Evolutionary conservation across 2,113 vertebrate species (phyloP).

Genomic region (Gnathonemus echidnorhynchus): DNA sequence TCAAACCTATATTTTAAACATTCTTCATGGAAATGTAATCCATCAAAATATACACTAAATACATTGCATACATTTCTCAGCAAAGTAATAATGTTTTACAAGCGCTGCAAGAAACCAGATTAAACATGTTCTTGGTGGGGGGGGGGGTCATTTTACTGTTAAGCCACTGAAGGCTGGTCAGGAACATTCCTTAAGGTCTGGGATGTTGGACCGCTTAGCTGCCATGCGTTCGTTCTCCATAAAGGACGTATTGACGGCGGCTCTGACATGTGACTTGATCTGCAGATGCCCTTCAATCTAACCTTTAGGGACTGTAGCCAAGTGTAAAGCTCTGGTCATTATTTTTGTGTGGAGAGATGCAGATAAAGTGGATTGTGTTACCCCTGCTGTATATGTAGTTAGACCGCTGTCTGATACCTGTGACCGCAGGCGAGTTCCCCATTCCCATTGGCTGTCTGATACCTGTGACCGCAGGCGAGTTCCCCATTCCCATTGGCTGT

Average conservation of each 20-base stretch:
- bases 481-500: slow-evolving; percentile 7
- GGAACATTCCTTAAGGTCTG: slow-evolving; percentile 42
- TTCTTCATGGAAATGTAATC: slow-evolving; percentile 10
- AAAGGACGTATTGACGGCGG: slow-evolving; percentile 58
- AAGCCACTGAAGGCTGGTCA: slow-evolving; percentile 15
- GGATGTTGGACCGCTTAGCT: slow-evolving; percentile 45
- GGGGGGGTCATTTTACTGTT: slow-evolving; percentile 14
- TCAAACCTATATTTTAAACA: not conserved
- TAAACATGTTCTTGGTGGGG: not conserved
- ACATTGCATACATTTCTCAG: not conserved
- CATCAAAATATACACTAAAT: not conserved
- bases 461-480: too few relatives aligned
- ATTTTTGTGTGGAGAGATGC: slow-evolving; percentile 44
- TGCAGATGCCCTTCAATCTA: slow-evolving; percentile 53
- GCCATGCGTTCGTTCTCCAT: slow-evolving; percentile 56
- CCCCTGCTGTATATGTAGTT: slow-evolving; percentile 49
- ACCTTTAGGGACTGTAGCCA: slow-evolving; percentile 52
- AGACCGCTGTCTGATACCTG: slow-evolving; percentile 44
- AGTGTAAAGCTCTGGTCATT: slow-evolving; percentile 56
- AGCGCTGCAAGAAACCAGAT: slow-evolving; percentile 11
- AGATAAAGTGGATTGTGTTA: slow-evolving; percentile 42
- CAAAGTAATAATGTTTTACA: slow-evolving; percentile 21
- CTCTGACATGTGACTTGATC: slow-evolving; percentile 56
- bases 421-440: slow-evolving; percentile 39
- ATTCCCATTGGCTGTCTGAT: slow-evolving; percentile 48